phyloP scores from a whole-genome alignment of 2,888 invertebrate species.

The Operophtera brumata region DNA sequence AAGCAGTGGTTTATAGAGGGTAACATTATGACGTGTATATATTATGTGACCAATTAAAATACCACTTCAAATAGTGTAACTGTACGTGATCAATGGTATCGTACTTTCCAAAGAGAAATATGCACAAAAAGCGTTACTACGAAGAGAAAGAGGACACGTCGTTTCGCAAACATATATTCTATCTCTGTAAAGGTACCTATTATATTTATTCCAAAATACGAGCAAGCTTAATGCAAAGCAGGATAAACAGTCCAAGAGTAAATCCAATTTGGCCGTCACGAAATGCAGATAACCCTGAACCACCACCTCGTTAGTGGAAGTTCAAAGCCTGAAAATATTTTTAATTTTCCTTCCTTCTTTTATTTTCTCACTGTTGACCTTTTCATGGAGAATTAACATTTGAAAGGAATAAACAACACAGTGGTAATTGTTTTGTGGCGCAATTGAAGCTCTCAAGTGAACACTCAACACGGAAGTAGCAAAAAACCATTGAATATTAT shows the following conservation, averaged over 20 bases:
- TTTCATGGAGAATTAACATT: constrained; percentile 21
- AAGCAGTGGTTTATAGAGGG: too few relatives aligned
- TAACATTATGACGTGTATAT: too few relatives aligned
- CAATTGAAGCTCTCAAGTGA: constrained; percentile 6
- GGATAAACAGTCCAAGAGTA: constrained; percentile 24
- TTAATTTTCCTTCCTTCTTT: constrained; percentile 28
- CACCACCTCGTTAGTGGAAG: constrained; percentile 26
- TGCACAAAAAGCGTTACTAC: too few relatives aligned
- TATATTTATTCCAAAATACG: constrained; percentile 14
- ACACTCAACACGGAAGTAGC: not conserved
- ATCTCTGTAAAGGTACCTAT: too few relatives aligned
- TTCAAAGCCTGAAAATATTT: constrained; percentile 28
- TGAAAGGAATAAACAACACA: constrained; percentile 15
- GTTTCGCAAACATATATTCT: too few relatives aligned
- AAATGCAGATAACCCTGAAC: constrained; percentile 23
- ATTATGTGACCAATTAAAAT: too few relatives aligned
- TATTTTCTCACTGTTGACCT: constrained; percentile 20
- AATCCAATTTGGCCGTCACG: constrained; percentile 25
- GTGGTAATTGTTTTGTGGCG: constrained; percentile 1
- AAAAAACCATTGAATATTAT: too few relatives aligned
- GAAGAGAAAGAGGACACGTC: too few relatives aligned
- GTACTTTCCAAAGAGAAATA: too few relatives aligned
- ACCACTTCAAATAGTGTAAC: too few relatives aligned
- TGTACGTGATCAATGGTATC: too few relatives aligned
- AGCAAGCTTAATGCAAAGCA: constrained; percentile 18